Percentiles rank a stretch among this genome's conserved stretches.
phyloP scores from a whole-genome alignment of 2,797 vertebrate species.

The Graptemys geographica region DNA sequence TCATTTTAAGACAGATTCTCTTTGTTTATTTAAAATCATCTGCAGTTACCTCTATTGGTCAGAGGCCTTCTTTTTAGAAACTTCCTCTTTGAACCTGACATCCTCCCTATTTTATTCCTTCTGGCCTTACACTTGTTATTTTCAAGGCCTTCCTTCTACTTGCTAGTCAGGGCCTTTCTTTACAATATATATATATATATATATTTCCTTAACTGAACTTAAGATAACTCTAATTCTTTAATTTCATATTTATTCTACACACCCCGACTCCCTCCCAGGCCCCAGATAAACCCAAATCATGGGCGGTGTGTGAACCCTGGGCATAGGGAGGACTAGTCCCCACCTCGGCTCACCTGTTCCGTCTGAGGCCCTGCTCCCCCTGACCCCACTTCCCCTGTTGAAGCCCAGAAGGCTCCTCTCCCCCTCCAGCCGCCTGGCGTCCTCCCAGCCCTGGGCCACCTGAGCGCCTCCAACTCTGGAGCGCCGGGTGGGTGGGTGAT shows the following conservation, averaged over 20 bases:
- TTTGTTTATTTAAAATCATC: background rate
- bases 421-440: fast-evolving
- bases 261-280: background rate
- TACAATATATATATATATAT: background rate
- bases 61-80: background rate
- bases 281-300: background rate
- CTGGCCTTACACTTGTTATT: background rate
- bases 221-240: background rate
- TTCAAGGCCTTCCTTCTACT: background rate
- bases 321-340: too few species aligned
- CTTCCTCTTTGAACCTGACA: background rate
- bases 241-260: background rate
- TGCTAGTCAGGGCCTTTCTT: background rate
- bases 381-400: too few species aligned
- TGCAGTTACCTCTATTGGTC: background rate
- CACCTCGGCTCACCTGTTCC: too few species aligned
- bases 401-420: too few species aligned
- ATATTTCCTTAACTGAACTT: background rate
- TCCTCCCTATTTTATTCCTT: background rate
- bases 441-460: too few species aligned
- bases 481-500: too few species aligned
- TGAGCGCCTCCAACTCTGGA: too few species aligned
- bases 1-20: background rate
- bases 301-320: too few species aligned
- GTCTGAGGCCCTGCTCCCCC: too few species aligned